Base-by-base conservation (phyloP, 2,113 vertebrate genomes). In the Spheniscus mendiculus region DNA sequence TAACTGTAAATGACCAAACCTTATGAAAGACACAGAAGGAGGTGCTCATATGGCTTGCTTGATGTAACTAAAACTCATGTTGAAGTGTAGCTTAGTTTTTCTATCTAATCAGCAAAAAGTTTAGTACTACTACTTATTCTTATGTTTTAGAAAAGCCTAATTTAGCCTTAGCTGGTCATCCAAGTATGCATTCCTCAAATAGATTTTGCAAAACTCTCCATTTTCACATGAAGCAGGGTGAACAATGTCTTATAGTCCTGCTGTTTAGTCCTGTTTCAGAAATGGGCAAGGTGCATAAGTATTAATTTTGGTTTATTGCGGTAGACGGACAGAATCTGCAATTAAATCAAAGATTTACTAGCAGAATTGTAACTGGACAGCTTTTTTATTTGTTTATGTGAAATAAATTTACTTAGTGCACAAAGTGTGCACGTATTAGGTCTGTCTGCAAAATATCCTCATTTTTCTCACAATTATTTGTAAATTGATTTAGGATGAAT, bases 351-450 rank as follows among this genome's bases (percentile, higher is more conserved):
- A 58, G 21, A 27, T n/a, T 81, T 58, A 53, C 21, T 52, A 44
- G 44, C 26, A 40, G 18, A 81, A 61, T 49, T 73, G 3, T 45
- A 76, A 36, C 11, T 52, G 14, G 62, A 59, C 14, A 52, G 6
- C 3, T 44, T 87, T 80, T 67, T 80, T 18, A 49, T 73, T 83
- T 90, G 16, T 56, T 73, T 86, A 26, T 40, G 6, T n/a, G 29
- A 69, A 89, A 47, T 55, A 34, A 67, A 50, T 67, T 34, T 63
- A 69, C 14, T 63, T 45, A 29, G 9, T 62, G 13, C 22, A 58
- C 6, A 4, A 89, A 72, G 13, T 40, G 23, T 66, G 15, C 20
- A 71, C 0, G 0, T 3, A 0, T 78, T 82, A 58, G 2, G 2
- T 53, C 2, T 50, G 32, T 40, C 53, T 88, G 66, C 12, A 90